phyloP scores from a whole-genome alignment of 2,797 vertebrate species.

The Sebastes vulpes region DNA sequence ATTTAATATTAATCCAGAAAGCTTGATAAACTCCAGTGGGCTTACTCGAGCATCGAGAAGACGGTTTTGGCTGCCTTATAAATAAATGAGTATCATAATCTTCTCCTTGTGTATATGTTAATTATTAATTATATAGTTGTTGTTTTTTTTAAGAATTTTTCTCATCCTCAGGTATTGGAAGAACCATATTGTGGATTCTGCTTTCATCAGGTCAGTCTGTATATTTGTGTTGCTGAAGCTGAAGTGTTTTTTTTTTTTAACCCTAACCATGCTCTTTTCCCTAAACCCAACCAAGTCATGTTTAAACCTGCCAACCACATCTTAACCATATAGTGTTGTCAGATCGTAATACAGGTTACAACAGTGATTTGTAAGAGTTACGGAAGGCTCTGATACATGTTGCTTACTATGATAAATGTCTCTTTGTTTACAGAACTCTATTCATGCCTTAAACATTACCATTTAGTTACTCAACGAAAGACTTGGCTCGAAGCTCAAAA shows the following conservation, averaged over 20 bases:
- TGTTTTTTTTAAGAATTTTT: background rate
- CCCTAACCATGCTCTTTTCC: background rate
- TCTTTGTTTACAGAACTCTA: background rate
- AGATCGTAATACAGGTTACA: background rate
- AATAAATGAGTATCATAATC: background rate
- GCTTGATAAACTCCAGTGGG: background rate
- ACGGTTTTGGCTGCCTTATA: background rate
- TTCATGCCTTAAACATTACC: background rate
- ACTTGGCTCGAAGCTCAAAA: background rate
- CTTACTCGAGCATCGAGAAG: background rate
- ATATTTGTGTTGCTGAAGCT: background rate
- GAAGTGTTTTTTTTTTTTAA: background rate
- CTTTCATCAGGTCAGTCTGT: background rate
- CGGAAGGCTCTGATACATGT: background rate
- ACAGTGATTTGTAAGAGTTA: background rate
- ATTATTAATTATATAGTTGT: background rate
- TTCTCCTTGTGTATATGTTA: background rate
- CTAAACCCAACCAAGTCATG: background rate
- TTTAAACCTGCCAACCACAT: background rate
- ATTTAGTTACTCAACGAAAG: background rate
- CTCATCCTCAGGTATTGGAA: background rate
- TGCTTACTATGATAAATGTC: background rate
- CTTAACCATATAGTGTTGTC: background rate
- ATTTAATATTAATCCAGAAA: background rate
- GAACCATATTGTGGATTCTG: background rate